These are phyloP conservation scores for Setipinna tenuifilis DNA, from an alignment of 2,797 vertebrate genomes.

Conservation along the genomic window DNA sequence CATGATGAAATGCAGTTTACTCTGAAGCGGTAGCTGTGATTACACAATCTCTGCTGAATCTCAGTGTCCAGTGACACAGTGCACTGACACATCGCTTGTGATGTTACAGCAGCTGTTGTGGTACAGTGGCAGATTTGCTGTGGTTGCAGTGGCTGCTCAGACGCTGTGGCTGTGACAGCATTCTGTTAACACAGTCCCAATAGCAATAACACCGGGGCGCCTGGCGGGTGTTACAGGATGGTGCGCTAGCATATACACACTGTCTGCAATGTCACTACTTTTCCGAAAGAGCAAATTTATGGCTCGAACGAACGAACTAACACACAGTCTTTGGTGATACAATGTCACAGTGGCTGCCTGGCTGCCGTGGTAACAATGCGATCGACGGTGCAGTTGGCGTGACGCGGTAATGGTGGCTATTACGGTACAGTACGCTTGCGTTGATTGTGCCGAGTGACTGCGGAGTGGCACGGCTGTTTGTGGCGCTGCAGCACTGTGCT, in stretches of 20 bases:
- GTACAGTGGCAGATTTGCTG: slow-evolving; percentile 16
- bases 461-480: not conserved
- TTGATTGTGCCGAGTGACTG: not conserved
- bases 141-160: not conserved
- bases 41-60: not conserved
- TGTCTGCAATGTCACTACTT: not conserved
- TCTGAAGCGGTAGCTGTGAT: not conserved
- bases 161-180: not conserved
- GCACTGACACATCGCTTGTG: not conserved
- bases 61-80: not conserved
- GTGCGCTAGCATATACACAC: not conserved
- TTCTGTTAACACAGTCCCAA: not conserved
- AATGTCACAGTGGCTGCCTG: not conserved
- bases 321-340: too few species aligned
- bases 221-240: not conserved
- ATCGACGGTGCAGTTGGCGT: not conserved
- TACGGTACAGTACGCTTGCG: not conserved
- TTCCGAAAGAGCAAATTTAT: too few species aligned
- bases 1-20: not conserved
- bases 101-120: not conserved
- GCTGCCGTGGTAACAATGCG: not conserved
- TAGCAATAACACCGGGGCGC: not conserved
- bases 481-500: too few species aligned
- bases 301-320: too few species aligned
- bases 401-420: not conserved